Conservation (phyloP, 2,888 invertebrate species). For the Tetranychus piercei region DNA sequence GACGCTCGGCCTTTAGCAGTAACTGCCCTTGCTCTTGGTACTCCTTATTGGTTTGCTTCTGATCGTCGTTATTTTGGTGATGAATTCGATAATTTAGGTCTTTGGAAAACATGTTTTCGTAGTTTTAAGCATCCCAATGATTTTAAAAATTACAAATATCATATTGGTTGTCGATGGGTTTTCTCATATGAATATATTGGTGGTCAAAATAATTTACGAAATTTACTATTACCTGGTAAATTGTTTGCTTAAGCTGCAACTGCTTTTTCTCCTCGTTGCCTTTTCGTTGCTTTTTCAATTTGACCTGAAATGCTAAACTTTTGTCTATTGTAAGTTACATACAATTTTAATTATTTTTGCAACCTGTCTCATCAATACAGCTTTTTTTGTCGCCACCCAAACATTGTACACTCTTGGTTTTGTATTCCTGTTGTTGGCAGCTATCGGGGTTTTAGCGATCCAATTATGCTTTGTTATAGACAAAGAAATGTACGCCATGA, state of each 20-base stretch:
- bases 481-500: conserved; percentile 53
- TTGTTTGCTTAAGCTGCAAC: not conserved
- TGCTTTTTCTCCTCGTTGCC: not conserved
- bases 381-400: conserved; percentile 85
- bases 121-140: conserved; percentile 68
- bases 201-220: conserved; percentile 22
- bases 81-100: conserved; percentile 65
- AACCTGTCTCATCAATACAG: conserved; percentile 34
- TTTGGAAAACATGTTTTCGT: conserved; percentile 89
- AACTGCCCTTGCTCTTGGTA: conserved; percentile 51
- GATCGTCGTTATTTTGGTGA: conserved; percentile 61
- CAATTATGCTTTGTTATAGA: conserved; percentile 63
- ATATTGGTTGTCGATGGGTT: conserved; percentile 92
- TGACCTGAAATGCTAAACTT: not conserved
- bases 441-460: conserved; percentile 44
- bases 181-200: conserved; percentile 40
- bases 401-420: conserved; percentile 78
- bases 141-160: conserved; percentile 57
- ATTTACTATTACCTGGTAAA: conserved; percentile 26
- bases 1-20: conserved; percentile 22
- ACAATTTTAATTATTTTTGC: too few relatives aligned
- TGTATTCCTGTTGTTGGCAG: conserved; percentile 52
- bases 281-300: not conserved
- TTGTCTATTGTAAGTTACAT: not conserved
- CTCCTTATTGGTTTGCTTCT: conserved; percentile 84